Base-by-base conservation (phyloP, 2,797 vertebrate species). In the Oophaga sylvatica region DNA sequence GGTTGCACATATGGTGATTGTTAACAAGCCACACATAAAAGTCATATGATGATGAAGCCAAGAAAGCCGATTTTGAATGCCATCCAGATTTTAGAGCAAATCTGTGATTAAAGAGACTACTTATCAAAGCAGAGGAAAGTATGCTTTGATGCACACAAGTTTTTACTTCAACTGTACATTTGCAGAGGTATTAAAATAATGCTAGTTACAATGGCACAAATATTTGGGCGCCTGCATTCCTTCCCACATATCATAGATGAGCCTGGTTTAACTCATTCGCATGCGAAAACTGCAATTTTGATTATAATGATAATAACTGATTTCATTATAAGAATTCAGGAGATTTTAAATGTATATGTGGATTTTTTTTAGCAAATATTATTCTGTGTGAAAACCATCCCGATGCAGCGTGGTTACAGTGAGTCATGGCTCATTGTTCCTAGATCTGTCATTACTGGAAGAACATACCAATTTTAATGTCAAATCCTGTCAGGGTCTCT, bases 21-120 rank as follows among this genome's bases (percentile, higher is more conserved):
- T 87, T 87, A 87, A 83, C 87, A 75, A 83, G 81, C 45, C 65
- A 70, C 62, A 83, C 87, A 87, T 83, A 79, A 87, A 83, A 87
- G 86, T 87, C 77, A 87, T 87, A 87, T 26, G 78, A 77, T 82
- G 80, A 82, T 57, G 80, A 76, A 87, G 81, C 82, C 76, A 84
- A 84, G 63, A 63, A 84, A 88, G 82, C 16, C 35, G 41, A 70
- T 84, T 80, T 88, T 84, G 82, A 88, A 88, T 80, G 67, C 35
- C 67, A 84, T 88, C 87, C 87, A 88, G 87, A 88, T 80, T 84
- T 88, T 84, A 71, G 41, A 84, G 87, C 35, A 80, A 81, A 53
- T 22, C 53, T 80, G 65, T 84, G 87, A 88, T 88, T 88, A 88
- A 80, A 73, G 82, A 73, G 67, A 45, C 63, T 73, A 75, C 76